Base-by-base conservation (phyloP, 2,113 vertebrate genomes). In the Zosterops lateralis region DNA sequence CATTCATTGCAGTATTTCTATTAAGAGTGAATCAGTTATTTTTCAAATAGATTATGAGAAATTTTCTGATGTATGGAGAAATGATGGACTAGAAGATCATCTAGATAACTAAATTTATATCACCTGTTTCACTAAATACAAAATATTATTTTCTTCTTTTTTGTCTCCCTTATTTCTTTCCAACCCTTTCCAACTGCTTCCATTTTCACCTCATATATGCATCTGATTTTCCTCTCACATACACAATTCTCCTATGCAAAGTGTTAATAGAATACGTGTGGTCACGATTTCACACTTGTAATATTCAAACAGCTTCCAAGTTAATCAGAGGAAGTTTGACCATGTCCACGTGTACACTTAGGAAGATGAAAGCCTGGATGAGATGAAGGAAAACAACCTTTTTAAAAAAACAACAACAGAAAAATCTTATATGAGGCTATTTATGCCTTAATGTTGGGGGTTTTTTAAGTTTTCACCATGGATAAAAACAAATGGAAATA, bases 181-280 rank as follows among this genome's bases (percentile, higher is more conserved):
- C 16, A 56, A 2, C 19, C 28, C 75, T 90, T 91, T 87, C 56
- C 70, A 91, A 72, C 38, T 79, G 56, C 36, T 76, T 92, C 74
- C 42, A 93, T 85, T 94, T 82, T 91, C 89, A 90, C 81, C 64
- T 94, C 91, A 92, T 89, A 61, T 47, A 89, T 66, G 74, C 89
- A 84, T 87, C 47, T 47, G 71, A 92, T 84, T 93, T 84, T 91
- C 67, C 70, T 68, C 77, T 75, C 87, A 47, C 75, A 72, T 38
- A 81, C 31, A 64, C 7, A 10, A 61, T 7, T 79, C 57, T 91
- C 47, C 61, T 57, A 20, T 18, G 53, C 36, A 72, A 74, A 90
- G 89, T 68, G 89, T 54, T 91, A 94, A 84, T 84, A 34, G 54
- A 95, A 96, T 34, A 87, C 2, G 58, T 66, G 74, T 73, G 67